Percentiles rank a stretch among this genome's conserved stretches.
Conservation (phyloP, 2,797 vertebrate species). For the Gorsachius magnificus region DNA sequence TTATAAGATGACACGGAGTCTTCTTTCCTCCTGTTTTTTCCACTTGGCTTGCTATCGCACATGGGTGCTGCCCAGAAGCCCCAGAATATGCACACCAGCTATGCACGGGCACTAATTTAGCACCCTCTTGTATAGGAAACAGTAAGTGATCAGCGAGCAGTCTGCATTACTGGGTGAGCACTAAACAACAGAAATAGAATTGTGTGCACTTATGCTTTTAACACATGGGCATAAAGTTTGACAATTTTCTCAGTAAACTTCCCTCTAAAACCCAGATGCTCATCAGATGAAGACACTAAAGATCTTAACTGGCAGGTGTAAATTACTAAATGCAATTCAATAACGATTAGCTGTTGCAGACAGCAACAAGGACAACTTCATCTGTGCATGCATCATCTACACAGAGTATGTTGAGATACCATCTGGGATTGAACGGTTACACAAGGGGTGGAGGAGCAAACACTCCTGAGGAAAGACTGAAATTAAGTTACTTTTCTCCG, state of each 20-base stretch:
- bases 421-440: neutral
- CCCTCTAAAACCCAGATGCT: neutral
- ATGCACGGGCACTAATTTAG: neutral
- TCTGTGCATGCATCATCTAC: neutral
- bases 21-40: neutral
- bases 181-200: neutral
- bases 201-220: neutral
- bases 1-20: neutral
- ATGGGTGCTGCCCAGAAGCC: neutral
- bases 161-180: neutral
- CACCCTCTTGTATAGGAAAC: neutral
- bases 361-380: neutral
- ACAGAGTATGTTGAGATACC: neutral
- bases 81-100: neutral
- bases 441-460: neutral
- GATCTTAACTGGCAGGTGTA: neutral
- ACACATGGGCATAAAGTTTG: neutral
- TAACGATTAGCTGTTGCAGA: slow-evolving; percentile 1
- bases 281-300: neutral
- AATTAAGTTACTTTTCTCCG: neutral
- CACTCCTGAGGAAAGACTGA: neutral
- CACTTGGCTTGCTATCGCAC: neutral
- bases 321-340: neutral
- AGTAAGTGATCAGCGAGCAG: neutral
- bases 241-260: neutral